Conservation (phyloP, 2,888 invertebrate genomes). For the Cynaeus angustus region DNA sequence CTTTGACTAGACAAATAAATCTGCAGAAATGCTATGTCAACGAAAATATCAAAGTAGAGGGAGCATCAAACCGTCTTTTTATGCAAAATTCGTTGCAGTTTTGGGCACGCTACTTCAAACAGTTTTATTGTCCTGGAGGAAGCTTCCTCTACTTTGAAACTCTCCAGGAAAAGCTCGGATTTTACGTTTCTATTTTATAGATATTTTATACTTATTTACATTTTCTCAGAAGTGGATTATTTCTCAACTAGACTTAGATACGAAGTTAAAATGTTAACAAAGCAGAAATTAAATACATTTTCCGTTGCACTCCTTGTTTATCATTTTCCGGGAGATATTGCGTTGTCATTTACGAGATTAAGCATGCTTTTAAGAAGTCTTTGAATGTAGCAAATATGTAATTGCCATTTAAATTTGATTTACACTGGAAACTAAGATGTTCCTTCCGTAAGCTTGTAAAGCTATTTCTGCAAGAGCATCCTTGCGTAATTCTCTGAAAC, state of each 20-base stretch:
- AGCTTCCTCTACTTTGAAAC: not conserved
- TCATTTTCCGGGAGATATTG: too few species aligned
- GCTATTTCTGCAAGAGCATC: slow-evolving; percentile 20
- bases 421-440: not conserved
- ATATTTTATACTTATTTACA: too few species aligned
- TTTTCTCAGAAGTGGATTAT: too few species aligned
- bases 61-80: not conserved
- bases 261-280: too few species aligned
- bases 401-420: slow-evolving; percentile 11
- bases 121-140: not conserved
- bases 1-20: slow-evolving; percentile 4
- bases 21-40: not conserved
- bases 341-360: not conserved
- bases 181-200: too few species aligned
- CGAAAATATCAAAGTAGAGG: not conserved
- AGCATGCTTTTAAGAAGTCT: not conserved
- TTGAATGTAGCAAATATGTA: slow-evolving; percentile 4
- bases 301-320: too few species aligned
- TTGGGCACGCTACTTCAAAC: not conserved
- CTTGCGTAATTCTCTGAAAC: slow-evolving; percentile 24
- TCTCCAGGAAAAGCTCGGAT: too few species aligned
- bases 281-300: too few species aligned
- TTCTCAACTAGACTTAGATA: too few species aligned
- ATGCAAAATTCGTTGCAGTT: not conserved
- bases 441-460: slow-evolving; percentile 4